Percentiles rank a stretch among this genome's conserved stretches.
These are phyloP conservation scores for Standfussiana lucernea DNA, from an alignment of 2,888 invertebrate species.

Conservation along the genomic window DNA sequence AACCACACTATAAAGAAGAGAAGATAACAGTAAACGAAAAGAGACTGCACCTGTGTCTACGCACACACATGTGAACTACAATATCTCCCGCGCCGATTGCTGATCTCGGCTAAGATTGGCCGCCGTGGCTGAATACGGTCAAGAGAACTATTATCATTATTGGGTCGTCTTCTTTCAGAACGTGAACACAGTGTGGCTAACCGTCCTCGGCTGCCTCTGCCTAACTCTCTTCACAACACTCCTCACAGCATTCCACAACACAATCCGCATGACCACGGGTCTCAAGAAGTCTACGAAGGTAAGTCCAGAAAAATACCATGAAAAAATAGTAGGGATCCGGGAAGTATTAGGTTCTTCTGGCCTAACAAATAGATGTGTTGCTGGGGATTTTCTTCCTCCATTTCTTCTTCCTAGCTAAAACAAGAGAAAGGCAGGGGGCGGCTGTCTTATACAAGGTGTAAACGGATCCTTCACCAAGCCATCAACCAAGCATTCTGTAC, in stretches of 20 bases:
- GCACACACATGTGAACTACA: too few relatives aligned
- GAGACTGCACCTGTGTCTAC: too few relatives aligned
- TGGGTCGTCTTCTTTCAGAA: constrained; percentile 17
- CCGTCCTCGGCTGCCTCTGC: constrained; percentile 55
- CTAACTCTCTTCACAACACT: constrained; percentile 12
- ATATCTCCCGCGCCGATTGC: background rate
- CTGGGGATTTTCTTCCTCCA: background rate
- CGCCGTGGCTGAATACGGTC: too few relatives aligned
- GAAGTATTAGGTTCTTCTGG: background rate
- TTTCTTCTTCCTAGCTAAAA: background rate
- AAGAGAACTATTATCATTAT: too few relatives aligned
- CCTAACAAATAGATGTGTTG: background rate
- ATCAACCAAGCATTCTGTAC: too few relatives aligned
- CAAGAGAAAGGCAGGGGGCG: background rate
- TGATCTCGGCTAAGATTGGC: background rate
- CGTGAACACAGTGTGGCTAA: constrained; percentile 29
- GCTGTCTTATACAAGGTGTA: background rate
- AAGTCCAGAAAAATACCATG: background rate
- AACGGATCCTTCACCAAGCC: too few relatives aligned
- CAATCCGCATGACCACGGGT: background rate
- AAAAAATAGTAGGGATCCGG: background rate
- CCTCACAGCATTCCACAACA: background rate
- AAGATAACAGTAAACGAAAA: too few relatives aligned
- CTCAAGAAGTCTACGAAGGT: constrained; percentile 57
- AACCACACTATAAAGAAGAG: too few relatives aligned